A percentile compares a stretch with the other conserved stretches of the same genome.
Evolutionary conservation across 2,888 invertebrate species (phyloP).

Genomic region (Melipona beecheii): DNA sequence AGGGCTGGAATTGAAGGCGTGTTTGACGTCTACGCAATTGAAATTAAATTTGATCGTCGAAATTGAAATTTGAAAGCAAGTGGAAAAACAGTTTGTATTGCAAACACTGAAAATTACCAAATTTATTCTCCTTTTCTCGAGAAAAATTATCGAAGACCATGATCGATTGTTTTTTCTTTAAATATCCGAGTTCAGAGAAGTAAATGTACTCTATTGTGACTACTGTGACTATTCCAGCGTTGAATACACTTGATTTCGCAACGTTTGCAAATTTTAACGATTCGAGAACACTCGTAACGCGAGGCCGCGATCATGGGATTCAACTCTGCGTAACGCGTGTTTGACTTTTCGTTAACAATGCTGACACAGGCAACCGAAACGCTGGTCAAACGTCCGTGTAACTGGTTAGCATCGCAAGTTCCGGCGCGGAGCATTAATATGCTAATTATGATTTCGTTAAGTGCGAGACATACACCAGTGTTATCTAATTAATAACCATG

Average conservation of each 20-base stretch:
- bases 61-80: too few species aligned
- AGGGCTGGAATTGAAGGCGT: too few species aligned
- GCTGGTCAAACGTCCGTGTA: neutral
- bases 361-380: slow-evolving; percentile 14
- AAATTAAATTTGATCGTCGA: too few species aligned
- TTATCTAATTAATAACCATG: slow-evolving; percentile 51
- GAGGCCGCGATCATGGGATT: slow-evolving; percentile 18
- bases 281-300: neutral
- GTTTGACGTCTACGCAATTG: too few species aligned
- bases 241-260: neutral
- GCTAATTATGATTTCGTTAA: slow-evolving; percentile 56
- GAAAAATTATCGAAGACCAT: too few species aligned
- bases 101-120: too few species aligned
- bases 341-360: slow-evolving; percentile 60
- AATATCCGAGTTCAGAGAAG: too few species aligned
- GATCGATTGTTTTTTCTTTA: too few species aligned
- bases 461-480: slow-evolving; percentile 19
- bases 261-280: neutral
- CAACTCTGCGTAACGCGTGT: neutral
- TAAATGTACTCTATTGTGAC: too few species aligned
- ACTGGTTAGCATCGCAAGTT: slow-evolving; percentile 11
- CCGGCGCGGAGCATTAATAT: slow-evolving; percentile 43
- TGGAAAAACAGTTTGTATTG: too few species aligned
- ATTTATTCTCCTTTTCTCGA: too few species aligned
- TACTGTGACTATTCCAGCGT: neutral